Base-by-base conservation (phyloP, 2,888 invertebrate genomes). In the Patella depressa region DNA sequence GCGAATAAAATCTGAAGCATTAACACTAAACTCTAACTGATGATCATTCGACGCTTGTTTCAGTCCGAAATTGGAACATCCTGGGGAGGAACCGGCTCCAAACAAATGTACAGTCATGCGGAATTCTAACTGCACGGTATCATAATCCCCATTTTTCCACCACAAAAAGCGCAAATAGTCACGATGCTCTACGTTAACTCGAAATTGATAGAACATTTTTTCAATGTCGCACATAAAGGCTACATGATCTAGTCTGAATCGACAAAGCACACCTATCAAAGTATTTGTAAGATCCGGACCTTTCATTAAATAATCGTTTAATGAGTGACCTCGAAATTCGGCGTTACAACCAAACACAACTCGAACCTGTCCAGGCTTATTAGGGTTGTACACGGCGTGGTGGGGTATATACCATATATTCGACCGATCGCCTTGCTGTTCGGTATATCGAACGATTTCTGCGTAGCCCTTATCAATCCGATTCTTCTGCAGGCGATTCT, bases 281-380 rank as follows among this genome's bases (percentile, higher is more conserved):
- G 17, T 72, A 72, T 79, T 83, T 19, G 75, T 81, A 29, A 78
- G 65, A 72, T 84, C 82, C 14, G 82, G 82, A 3, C 82, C 84
- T 53, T 79, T 76, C 0, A 82, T 71, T 34, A 80, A 59, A 74
- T 80, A 76, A 19, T 75, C 57, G 34, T 81, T 84, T 14, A 83
- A 45, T 0, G 71, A 72, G 9, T 14, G 2, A 14, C 71, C 74
- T 45, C 72, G 53, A 69, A 71, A 83, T 15, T 34, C 69, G 2
- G 83, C 82, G n/a, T 78, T 78, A 65, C 82, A 83, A 53, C 83
- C 82, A 53, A 85, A 84, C 3, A 80, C 82, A 4, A 82, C 77
- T 0, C 73, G 45, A 7, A 74, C 9, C 53, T 79, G 77, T 15
- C 55, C 53, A 2, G 55, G 55, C 17, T 55, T 55, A 12, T 2